These are phyloP conservation scores for Cyprichromis sp. DNA, from an alignment of 2,113 vertebrate genomes.

Conservation along the genomic window DNA sequence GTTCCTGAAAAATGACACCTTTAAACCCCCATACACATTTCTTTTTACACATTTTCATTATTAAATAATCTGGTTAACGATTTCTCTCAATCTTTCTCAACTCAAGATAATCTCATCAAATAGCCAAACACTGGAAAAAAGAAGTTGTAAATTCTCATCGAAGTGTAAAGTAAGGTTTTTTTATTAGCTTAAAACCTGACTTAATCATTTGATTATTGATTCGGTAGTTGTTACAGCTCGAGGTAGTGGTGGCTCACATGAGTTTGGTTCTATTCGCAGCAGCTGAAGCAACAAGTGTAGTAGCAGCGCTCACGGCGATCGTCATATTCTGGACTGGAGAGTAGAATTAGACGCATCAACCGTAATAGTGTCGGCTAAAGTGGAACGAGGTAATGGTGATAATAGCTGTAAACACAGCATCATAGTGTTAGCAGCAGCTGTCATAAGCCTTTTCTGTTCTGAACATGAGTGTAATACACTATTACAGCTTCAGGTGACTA, in stretches of 20 bases:
- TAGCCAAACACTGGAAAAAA: background rate
- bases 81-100: background rate
- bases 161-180: background rate
- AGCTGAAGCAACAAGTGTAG: background rate
- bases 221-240: background rate
- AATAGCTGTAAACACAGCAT: background rate
- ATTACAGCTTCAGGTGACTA: background rate
- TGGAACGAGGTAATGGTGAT: background rate
- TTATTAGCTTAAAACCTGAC: background rate
- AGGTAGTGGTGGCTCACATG: background rate
- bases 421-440: background rate
- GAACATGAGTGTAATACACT: background rate
- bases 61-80: rapidly evolving
- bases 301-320: background rate
- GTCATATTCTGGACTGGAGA: background rate
- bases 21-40: background rate
- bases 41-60: background rate
- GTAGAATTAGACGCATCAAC: background rate
- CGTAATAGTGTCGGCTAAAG: background rate
- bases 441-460: background rate
- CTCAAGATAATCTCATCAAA: background rate
- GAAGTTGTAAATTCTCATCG: background rate
- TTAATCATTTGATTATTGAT: background rate
- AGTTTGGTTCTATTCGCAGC: background rate
- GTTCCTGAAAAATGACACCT: background rate